phyloP scores from a whole-genome alignment of 1,140 invertebrate genomes.

The Brachionus angularis region DNA sequence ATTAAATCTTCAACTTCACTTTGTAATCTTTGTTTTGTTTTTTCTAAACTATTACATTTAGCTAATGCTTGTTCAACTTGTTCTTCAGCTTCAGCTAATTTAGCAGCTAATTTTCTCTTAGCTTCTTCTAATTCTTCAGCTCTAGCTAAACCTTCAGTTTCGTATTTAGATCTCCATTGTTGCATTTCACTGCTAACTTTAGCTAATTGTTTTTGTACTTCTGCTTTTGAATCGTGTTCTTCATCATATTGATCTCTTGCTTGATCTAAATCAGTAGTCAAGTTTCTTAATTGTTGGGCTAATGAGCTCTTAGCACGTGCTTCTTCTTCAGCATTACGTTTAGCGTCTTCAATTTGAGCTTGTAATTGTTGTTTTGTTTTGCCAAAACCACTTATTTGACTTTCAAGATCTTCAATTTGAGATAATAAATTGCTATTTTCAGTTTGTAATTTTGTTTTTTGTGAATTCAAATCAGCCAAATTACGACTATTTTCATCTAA shows the following conservation, averaged over 20 bases:
- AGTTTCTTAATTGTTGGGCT: constrained; percentile 65
- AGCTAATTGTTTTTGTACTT: constrained; percentile 84
- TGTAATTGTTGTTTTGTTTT: constrained; percentile 34
- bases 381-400: constrained; percentile 16
- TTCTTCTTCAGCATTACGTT: constrained; percentile 54
- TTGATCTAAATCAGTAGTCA: constrained; percentile 94
- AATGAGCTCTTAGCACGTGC: constrained; percentile 45
- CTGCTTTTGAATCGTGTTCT: constrained; percentile 69
- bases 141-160: constrained; percentile 66
- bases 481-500: constrained; percentile 66
- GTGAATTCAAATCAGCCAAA: constrained; percentile 37
- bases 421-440: constrained; percentile 14
- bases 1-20: constrained; percentile 97
- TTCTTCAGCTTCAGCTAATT: constrained; percentile 91
- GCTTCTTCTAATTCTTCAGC: constrained; percentile 97
- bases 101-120: constrained; percentile 91
- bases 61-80: constrained; percentile 74
- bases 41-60: constrained; percentile 90
- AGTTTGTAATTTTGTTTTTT: not conserved
- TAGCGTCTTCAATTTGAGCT: constrained; percentile 46
- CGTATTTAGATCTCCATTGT: constrained; percentile 51
- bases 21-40: constrained; percentile 89
- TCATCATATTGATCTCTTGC: constrained; percentile 89
- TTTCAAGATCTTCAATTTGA: constrained; percentile 39
- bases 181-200: constrained; percentile 87